Percentiles rank a stretch among this genome's conserved stretches.
phyloP scores from a whole-genome alignment of 23 tunicate species.

The Trididemnum nubilum region DNA sequence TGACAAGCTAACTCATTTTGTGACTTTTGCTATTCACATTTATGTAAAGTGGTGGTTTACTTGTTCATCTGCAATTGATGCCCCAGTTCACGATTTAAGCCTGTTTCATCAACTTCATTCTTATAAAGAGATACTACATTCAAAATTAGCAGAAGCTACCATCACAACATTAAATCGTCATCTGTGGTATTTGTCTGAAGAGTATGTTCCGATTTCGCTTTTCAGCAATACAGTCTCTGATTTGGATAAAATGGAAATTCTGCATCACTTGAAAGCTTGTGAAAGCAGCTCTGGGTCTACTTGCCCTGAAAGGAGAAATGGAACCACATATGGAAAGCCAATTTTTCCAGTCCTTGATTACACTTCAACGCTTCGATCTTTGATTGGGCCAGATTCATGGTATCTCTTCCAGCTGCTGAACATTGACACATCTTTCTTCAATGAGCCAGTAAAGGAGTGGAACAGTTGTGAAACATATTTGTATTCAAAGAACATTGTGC shows the following conservation, averaged over 20 bases:
- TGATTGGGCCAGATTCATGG: not conserved
- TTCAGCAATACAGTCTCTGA: not conserved
- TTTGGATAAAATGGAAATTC: no score
- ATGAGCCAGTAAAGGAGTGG: not conserved
- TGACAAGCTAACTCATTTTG: no score
- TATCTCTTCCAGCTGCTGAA: not conserved
- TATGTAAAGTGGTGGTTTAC: not conserved
- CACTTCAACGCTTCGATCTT: not conserved
- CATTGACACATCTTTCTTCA: not conserved
- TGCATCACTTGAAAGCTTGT: not conserved
- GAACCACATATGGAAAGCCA: slow-evolving; percentile 1
- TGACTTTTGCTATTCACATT: no score
- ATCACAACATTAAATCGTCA: not conserved
- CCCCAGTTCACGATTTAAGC: not conserved
- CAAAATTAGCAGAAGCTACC: not conserved
- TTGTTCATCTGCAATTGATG: no score
- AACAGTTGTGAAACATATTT: no score
- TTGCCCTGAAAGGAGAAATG: not conserved
- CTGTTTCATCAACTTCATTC: not conserved
- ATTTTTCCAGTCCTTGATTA: not conserved
- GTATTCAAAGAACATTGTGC: not conserved
- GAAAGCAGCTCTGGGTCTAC: not conserved
- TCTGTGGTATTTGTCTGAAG: not conserved
- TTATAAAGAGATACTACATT: no score
- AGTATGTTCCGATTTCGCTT: not conserved